These are phyloP conservation scores for Cybosia mesomella DNA, from an alignment of 2,888 invertebrate genomes.

Conservation along the genomic window DNA sequence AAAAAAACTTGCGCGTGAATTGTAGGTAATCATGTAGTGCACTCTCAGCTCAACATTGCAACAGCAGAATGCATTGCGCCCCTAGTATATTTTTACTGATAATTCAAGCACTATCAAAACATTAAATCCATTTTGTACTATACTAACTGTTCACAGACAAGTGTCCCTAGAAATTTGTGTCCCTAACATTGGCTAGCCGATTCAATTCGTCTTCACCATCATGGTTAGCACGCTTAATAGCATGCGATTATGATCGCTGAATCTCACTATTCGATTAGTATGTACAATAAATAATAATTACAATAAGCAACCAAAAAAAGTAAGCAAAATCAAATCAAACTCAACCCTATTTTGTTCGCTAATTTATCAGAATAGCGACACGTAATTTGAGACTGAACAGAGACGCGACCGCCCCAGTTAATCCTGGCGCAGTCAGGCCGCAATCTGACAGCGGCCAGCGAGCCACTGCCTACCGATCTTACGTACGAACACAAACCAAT, in stretches of 20 bases:
- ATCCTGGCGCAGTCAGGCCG: constrained; percentile 68
- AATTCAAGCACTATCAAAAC: no score
- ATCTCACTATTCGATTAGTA: neutral
- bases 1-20: no score
- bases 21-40: no score
- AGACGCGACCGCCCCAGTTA: constrained; percentile 63
- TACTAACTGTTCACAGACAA: no score
- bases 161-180: no score
- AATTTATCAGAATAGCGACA: constrained; percentile 34
- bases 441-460: constrained; percentile 74
- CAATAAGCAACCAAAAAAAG: neutral
- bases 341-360: constrained; percentile 25
- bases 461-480: constrained; percentile 50
- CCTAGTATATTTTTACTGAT: no score
- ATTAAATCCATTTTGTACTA: no score
- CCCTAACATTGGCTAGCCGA: no score
- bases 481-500: constrained; percentile 33
- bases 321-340: constrained; percentile 12
- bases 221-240: no score
- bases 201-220: no score
- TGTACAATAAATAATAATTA: neutral
- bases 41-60: no score
- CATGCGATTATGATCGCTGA: neutral
- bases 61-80: no score
- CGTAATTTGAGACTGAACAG: constrained; percentile 56